Conservation (phyloP, 2,888 invertebrate species). For the Caenorhabditis panamensis region DNA sequence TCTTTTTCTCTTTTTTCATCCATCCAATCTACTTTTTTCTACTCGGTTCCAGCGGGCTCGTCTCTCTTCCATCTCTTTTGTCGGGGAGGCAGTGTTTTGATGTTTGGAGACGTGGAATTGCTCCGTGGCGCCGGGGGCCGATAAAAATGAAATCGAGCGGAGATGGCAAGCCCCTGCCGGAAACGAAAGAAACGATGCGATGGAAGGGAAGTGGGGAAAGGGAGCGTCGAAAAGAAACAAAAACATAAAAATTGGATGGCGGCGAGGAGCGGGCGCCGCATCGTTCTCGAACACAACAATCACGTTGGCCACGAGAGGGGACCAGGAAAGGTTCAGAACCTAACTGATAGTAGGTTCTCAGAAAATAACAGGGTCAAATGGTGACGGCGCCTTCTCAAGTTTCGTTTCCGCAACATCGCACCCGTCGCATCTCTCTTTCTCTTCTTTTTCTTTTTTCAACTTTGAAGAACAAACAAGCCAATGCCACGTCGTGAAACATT, state of each 20-base stretch:
- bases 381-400: slow-evolving; percentile 25
- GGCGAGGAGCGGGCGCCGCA: slow-evolving; percentile 2
- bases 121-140: slow-evolving; percentile 10
- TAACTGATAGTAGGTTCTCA: background rate
- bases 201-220: background rate
- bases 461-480: slow-evolving; percentile 10
- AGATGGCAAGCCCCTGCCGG: background rate
- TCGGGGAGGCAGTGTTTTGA: slow-evolving; percentile 9
- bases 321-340: background rate
- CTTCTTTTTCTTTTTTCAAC: background rate
- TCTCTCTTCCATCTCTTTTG: background rate
- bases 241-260: slow-evolving; percentile 41
- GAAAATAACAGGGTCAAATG: background rate
- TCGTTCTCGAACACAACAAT: slow-evolving; percentile 14
- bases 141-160: slow-evolving; percentile 44
- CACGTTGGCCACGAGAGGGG: background rate
- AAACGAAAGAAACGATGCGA: slow-evolving; percentile 12
- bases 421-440: slow-evolving; percentile 15
- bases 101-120: slow-evolving; percentile 18
- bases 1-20: no score
- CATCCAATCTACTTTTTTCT: no score
- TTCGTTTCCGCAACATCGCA: slow-evolving; percentile 13
- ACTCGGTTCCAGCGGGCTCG: background rate
- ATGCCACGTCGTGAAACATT: slow-evolving; percentile 24
- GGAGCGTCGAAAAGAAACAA: slow-evolving; percentile 33